These are phyloP conservation scores for Macrosiphum euphorbiae DNA, from an alignment of 2,888 invertebrate species.

Conservation along the genomic window DNA sequence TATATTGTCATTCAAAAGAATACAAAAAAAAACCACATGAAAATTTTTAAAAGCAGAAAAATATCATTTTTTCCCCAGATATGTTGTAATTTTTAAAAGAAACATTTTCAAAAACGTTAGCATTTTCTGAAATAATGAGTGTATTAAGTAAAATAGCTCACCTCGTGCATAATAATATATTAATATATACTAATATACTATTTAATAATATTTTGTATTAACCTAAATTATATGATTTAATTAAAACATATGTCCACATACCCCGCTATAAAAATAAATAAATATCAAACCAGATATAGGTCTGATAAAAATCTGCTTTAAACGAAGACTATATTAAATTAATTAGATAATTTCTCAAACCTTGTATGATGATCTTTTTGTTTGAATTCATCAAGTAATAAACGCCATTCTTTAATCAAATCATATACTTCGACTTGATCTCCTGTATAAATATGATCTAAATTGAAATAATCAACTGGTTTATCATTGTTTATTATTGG, in stretches of 20 bases:
- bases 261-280: background rate
- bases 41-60: too few species aligned
- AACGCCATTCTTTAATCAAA: constrained; percentile 40
- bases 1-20: too few species aligned
- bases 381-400: background rate
- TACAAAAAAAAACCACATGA: too few species aligned
- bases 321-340: background rate
- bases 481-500: background rate
- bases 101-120: too few species aligned
- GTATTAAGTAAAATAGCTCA: background rate
- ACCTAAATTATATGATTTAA: background rate
- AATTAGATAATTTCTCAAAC: background rate
- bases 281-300: background rate
- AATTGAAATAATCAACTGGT: background rate
- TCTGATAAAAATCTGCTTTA: background rate
- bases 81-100: too few species aligned
- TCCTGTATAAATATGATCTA: background rate
- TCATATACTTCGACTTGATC: constrained; percentile 42
- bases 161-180: background rate
- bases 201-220: background rate
- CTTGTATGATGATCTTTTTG: background rate
- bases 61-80: too few species aligned
- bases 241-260: background rate
- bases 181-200: background rate
- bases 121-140: too few species aligned